Conservation (phyloP, 2,888 invertebrate species). For the Sphecodes monilicornis region DNA sequence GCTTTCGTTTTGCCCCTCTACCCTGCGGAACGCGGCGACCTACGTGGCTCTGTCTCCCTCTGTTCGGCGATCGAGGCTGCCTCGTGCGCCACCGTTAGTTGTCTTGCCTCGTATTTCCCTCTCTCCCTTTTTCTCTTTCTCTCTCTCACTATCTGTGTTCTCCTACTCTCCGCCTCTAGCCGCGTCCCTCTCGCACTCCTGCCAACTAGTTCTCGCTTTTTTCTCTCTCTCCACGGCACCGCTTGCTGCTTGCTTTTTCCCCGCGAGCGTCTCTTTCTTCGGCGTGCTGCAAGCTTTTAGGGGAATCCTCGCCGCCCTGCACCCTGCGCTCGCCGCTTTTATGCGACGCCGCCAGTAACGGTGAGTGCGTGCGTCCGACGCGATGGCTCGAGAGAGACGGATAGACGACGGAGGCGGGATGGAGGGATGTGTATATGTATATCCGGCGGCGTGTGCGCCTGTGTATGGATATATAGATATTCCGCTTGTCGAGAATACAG, state of each 20-base stretch:
- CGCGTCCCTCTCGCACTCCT: conserved; percentile 28
- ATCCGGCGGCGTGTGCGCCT: conserved; percentile 7
- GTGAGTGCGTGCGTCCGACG: conserved; percentile 56
- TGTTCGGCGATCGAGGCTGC: conserved; percentile 57
- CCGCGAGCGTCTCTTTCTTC: conserved; percentile 62
- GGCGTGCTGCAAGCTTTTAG: conserved; percentile 67
- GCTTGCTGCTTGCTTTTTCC: conserved; percentile 31
- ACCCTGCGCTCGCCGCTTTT: conserved; percentile 60
- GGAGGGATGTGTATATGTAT: conserved; percentile 29
- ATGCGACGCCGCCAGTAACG: conserved; percentile 66
- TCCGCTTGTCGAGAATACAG: conserved; percentile 68
- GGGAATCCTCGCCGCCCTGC: conserved; percentile 67
- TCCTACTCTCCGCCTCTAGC: conserved; percentile 30
- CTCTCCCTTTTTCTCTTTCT: conserved; percentile 36
- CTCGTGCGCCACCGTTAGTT: conserved; percentile 67
- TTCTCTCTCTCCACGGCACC: conserved; percentile 41
- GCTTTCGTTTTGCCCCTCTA: conserved; percentile 52
- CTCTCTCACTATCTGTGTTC: conserved; percentile 24
- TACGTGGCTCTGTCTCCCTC: conserved; percentile 31
- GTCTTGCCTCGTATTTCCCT: conserved; percentile 58
- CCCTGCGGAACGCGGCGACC: conserved; percentile 48
- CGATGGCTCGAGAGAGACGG: conserved; percentile 53
- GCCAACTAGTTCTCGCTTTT: conserved; percentile 48
- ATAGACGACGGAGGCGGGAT: conserved; percentile 36
- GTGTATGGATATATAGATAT: conserved; percentile 10